Percentiles rank a stretch among this genome's conserved stretches.
Conservation (phyloP, 2,888 invertebrate genomes). For the Digitonthophagus gazella region DNA sequence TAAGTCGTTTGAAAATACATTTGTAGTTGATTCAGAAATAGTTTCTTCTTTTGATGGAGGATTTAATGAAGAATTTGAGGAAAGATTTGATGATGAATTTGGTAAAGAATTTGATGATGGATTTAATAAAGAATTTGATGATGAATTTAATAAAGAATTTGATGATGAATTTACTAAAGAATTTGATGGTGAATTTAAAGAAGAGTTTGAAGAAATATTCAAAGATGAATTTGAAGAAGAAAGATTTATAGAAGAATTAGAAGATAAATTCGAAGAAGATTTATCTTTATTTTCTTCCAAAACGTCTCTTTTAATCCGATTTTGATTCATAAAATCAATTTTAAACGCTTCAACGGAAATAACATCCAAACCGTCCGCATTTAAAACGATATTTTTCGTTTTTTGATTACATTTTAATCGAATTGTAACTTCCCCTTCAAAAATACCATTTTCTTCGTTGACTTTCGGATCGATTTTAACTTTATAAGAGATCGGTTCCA, state of each 20-base stretch:
- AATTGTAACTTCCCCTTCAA: conserved; percentile 44
- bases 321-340: background rate
- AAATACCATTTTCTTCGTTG: conserved; percentile 42
- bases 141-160: too few species aligned
- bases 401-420: conserved; percentile 39
- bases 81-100: too few species aligned
- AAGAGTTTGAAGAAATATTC: background rate
- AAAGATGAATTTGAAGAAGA: background rate
- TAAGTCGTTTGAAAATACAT: too few species aligned
- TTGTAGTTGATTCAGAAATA: too few species aligned
- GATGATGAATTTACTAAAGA: too few species aligned
- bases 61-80: too few species aligned
- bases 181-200: background rate
- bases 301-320: background rate
- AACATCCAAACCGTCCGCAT: conserved; percentile 36
- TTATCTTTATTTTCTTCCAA: background rate
- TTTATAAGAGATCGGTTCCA: conserved; percentile 43
- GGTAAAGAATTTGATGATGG: too few species aligned
- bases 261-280: background rate
- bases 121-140: too few species aligned
- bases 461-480: conserved; percentile 45
- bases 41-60: too few species aligned
- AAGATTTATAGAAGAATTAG: background rate
- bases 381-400: conserved; percentile 44
- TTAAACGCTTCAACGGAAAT: background rate